Conservation (phyloP, 2,113 vertebrate species). For the Picathartes gymnocephalus region DNA sequence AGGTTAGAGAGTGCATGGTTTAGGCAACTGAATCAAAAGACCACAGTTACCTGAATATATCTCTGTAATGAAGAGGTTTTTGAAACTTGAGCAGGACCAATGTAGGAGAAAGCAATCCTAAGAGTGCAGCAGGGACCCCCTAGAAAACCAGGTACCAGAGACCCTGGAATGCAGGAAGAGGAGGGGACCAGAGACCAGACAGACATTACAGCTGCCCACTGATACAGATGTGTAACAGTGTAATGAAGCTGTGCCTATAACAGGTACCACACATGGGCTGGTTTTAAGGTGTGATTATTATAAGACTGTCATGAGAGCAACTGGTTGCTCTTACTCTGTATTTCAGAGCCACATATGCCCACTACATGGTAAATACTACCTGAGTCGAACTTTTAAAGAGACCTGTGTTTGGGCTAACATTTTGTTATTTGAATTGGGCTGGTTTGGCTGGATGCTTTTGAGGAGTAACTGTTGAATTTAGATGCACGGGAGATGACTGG, state of each 20-base stretch:
- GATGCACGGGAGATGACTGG: neutral
- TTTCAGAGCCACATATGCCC: neutral
- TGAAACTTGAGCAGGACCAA: neutral
- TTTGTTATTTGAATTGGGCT: neutral
- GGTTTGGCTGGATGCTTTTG: neutral
- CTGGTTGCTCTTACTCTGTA: neutral
- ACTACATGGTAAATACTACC: neutral
- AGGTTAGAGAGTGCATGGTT: neutral
- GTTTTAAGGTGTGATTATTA: neutral
- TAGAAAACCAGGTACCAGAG: neutral
- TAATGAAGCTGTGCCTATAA: neutral
- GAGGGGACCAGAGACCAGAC: neutral
- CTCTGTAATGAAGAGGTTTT: neutral
- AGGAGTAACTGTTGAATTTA: neutral
- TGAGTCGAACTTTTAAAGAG: neutral
- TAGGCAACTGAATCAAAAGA: neutral
- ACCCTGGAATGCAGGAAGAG: neutral
- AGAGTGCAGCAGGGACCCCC: neutral
- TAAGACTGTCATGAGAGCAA: neutral
- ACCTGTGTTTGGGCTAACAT: neutral
- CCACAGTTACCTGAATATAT: neutral
- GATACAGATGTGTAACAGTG: fast-evolving
- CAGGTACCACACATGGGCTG: fast-evolving
- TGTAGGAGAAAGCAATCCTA: neutral
- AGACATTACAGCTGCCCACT: too few species aligned